phyloP scores from a whole-genome alignment of 2,113 vertebrate species.

The Lontra canadensis region DNA sequence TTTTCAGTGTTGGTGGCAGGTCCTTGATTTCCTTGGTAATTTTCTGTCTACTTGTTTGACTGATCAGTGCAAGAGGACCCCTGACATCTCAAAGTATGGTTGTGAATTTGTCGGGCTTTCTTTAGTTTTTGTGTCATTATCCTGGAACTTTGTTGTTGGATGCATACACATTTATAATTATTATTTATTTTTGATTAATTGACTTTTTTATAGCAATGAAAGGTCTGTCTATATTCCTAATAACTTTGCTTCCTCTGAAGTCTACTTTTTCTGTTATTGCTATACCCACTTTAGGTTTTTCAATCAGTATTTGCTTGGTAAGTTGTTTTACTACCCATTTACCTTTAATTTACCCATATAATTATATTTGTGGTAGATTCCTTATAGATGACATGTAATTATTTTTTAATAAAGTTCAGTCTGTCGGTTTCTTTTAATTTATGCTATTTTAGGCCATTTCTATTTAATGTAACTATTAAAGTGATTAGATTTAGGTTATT shows the following conservation, averaged over 20 bases:
- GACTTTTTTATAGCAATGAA: not conserved
- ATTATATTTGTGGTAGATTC: not conserved
- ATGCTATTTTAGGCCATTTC: not conserved
- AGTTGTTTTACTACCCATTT: not conserved
- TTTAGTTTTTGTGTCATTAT: not conserved
- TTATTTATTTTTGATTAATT: not conserved
- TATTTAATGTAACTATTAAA: not conserved
- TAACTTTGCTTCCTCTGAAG: not conserved
- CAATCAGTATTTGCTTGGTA: not conserved
- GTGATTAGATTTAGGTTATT: not conserved
- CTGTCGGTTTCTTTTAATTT: not conserved
- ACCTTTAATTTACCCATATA: not conserved
- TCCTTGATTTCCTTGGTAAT: not conserved
- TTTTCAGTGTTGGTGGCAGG: accelerated
- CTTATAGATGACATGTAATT: not conserved
- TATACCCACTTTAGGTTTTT: not conserved
- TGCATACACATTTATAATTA: not conserved
- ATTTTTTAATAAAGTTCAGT: not conserved
- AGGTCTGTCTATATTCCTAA: not conserved
- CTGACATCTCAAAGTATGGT: not conserved
- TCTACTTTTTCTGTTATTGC: not conserved
- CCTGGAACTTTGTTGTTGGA: not conserved
- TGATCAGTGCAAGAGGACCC: not conserved
- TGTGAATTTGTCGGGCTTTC: not conserved
- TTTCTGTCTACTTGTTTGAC: not conserved